A percentile compares a stretch with the other conserved stretches of the same genome.
Evolutionary conservation across 2,113 vertebrate species (phyloP).

Genomic region (Nothocercus julius): DNA sequence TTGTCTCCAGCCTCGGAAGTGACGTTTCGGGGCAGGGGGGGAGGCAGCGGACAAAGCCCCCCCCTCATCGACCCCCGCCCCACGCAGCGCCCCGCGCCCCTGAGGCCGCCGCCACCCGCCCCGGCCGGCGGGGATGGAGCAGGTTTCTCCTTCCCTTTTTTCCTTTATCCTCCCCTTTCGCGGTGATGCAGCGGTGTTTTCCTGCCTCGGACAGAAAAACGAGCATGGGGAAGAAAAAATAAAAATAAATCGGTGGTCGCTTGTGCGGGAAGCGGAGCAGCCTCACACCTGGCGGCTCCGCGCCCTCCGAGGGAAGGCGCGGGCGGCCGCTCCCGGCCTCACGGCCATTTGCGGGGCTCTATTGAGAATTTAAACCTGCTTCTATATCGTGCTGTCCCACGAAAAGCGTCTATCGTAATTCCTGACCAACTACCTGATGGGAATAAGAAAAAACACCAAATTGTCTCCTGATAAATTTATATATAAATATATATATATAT

Average conservation of each 20-base stretch:
- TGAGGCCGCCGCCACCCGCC: background rate
- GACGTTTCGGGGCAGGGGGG: slow-evolving; percentile 11
- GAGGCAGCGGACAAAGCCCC: background rate
- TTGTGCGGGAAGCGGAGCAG: background rate
- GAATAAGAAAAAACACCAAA: background rate
- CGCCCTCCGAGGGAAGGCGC: background rate
- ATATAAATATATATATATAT: too few relatives aligned
- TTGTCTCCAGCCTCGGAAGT: slow-evolving; percentile 69
- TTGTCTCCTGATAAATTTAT: background rate
- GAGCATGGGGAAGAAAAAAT: background rate
- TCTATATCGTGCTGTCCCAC: fast-evolving
- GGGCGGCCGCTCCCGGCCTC: background rate
- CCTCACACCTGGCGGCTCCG: background rate
- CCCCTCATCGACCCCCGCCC: background rate
- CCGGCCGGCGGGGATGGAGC: background rate
- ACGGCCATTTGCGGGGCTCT: background rate
- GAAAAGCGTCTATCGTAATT: background rate
- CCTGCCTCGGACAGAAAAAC: background rate
- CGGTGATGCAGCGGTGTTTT: background rate
- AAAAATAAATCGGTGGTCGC: background rate
- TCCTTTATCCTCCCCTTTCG: background rate
- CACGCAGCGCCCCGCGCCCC: too few relatives aligned
- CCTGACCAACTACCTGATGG: background rate
- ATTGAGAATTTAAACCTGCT: background rate
- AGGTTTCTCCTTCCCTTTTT: background rate